A percentile compares a stretch with the other conserved stretches of the same genome.
These are phyloP conservation scores for Rhinoderma darwinii DNA, from an alignment of 2,113 vertebrate genomes.

Conservation along the genomic window DNA sequence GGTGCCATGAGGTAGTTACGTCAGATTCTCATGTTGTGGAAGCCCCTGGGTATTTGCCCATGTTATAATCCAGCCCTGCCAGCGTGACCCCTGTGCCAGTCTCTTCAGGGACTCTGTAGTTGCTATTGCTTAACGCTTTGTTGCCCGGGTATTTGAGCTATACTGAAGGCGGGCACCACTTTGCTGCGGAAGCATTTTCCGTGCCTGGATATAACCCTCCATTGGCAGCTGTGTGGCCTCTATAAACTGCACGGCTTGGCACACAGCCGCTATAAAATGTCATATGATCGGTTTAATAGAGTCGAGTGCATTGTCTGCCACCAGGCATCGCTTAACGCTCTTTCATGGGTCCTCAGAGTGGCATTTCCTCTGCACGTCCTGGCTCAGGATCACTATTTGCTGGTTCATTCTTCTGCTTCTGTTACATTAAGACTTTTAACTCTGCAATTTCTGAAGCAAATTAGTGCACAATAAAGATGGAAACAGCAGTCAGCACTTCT, in stretches of 20 bases:
- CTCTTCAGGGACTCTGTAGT: too few species aligned
- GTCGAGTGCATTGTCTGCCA: slow-evolving; percentile 25
- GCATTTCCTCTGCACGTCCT: neutral
- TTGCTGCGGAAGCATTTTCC: neutral
- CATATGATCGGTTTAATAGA: neutral
- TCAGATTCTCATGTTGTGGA: too few species aligned
- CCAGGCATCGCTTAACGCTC: neutral
- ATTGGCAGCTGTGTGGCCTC: neutral
- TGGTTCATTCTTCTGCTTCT: neutral
- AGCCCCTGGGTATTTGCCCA: too few species aligned
- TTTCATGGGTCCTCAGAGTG: neutral
- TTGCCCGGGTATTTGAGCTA: too few species aligned
- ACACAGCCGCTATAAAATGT: slow-evolving; percentile 32
- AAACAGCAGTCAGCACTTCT: neutral
- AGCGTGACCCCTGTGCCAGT: too few species aligned
- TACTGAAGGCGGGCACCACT: slow-evolving; percentile 4
- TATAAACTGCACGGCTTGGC: neutral
- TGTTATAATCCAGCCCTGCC: too few species aligned
- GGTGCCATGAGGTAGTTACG: too few species aligned
- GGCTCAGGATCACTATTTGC: neutral
- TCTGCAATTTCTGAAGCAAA: neutral
- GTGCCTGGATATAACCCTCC: neutral
- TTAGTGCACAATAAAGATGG: neutral
- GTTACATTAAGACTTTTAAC: neutral
- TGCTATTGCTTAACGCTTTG: too few species aligned